A percentile compares a stretch with the other conserved stretches of the same genome.
Evolutionary conservation across 2,888 invertebrate genomes (phyloP).

Genomic region (Caenorhabditis wallacei): DNA sequence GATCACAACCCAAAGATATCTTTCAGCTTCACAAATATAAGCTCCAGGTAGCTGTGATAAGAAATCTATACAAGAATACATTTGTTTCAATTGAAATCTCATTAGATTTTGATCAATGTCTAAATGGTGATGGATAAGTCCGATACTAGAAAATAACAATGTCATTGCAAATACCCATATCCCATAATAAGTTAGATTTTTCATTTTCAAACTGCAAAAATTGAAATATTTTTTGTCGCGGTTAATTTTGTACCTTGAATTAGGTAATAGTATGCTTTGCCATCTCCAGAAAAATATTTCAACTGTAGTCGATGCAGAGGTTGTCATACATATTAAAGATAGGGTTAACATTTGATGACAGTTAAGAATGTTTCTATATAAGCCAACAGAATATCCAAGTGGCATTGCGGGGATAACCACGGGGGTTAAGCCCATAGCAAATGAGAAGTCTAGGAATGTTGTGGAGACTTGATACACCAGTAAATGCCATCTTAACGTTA

Average conservation of each 20-base stretch:
- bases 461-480: constrained; percentile 43
- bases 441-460: constrained; percentile 52
- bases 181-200: constrained; percentile 18
- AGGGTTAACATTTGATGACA: constrained; percentile 47
- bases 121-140: constrained; percentile 33
- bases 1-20: constrained; percentile 38
- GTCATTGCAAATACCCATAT: constrained; percentile 34
- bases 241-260: constrained; percentile 17
- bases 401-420: constrained; percentile 50
- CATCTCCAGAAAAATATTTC: constrained; percentile 55
- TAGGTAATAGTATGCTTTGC: constrained; percentile 53
- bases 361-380: constrained; percentile 34
- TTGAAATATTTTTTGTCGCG: not conserved
- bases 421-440: constrained; percentile 49
- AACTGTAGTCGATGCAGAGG: constrained; percentile 37
- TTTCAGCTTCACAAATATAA: constrained; percentile 32
- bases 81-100: not conserved
- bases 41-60: constrained; percentile 31
- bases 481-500: constrained; percentile 42
- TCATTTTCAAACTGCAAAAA: constrained; percentile 30
- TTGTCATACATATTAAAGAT: constrained; percentile 49
- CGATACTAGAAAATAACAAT: constrained; percentile 12
- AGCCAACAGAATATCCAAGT: constrained; percentile 38
- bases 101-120: constrained; percentile 23
- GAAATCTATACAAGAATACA: constrained; percentile 43